Percentiles rank a stretch among this genome's conserved stretches.
phyloP scores from a whole-genome alignment of 2,888 invertebrate species.

The Melanotus villosus region DNA sequence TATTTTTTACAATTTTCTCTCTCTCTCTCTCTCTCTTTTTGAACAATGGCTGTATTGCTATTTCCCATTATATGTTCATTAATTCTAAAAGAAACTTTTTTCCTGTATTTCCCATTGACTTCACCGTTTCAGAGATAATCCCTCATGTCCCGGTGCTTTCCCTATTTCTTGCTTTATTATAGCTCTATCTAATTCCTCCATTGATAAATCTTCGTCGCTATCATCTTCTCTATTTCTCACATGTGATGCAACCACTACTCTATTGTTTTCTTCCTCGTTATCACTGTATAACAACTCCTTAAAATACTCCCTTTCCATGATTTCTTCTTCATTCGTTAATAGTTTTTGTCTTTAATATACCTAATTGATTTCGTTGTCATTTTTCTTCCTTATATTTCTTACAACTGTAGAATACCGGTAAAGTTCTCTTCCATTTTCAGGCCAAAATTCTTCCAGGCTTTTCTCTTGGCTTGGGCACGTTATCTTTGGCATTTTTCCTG shows the following conservation, averaged over 20 bases:
- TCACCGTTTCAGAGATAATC: background rate
- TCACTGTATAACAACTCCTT: background rate
- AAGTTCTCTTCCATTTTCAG: background rate
- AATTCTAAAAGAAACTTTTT: background rate
- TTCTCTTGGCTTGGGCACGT: background rate
- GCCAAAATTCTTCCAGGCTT: background rate
- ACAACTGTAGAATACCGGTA: background rate
- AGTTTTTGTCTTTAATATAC: background rate
- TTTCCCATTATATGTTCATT: background rate
- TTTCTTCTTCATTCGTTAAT: background rate
- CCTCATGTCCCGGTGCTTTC: background rate
- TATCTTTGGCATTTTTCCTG: too few species aligned
- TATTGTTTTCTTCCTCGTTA: background rate
- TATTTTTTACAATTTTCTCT: background rate
- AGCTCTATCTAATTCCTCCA: too few species aligned
- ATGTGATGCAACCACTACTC: background rate
- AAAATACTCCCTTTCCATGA: background rate
- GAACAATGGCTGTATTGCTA: background rate
- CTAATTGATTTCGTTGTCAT: background rate
- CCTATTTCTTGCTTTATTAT: too few species aligned
- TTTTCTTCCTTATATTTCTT: background rate
- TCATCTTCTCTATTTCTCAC: too few species aligned
- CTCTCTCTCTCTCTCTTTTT: background rate
- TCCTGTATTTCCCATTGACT: background rate
- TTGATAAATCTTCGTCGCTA: too few species aligned